These are phyloP conservation scores for Erebia ligea DNA, from an alignment of 2,888 invertebrate species.

Conservation along the genomic window DNA sequence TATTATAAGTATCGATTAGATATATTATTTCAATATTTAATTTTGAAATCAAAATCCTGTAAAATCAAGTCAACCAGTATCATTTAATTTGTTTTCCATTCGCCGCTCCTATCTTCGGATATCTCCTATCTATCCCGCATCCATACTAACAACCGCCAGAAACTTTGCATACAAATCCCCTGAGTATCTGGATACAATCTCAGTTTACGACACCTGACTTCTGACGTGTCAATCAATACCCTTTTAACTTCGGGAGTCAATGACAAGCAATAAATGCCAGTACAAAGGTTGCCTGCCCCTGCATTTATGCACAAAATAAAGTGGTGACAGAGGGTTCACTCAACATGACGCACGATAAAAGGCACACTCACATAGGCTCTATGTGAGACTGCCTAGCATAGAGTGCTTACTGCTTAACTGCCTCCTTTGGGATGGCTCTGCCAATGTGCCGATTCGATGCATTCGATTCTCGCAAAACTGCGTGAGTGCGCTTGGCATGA, in stretches of 20 bases:
- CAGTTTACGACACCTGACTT: not conserved
- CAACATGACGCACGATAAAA: no score
- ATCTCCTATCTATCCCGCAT: constrained; percentile 6
- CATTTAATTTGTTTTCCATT: not conserved
- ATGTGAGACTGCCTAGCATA: no score
- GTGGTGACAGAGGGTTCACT: no score
- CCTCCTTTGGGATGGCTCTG: no score
- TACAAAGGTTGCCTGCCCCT: constrained; percentile 1
- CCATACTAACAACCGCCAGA: not conserved
- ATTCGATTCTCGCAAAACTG: no score
- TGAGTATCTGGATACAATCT: constrained; percentile 19
- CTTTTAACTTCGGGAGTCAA: constrained; percentile 12
- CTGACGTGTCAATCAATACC: constrained; percentile 12
- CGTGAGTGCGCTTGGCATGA: no score
- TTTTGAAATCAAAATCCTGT: not conserved
- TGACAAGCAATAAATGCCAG: constrained; percentile 1
- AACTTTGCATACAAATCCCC: constrained; percentile 23
- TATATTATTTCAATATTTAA: no score
- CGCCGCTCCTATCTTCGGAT: not conserved
- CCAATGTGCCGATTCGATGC: no score
- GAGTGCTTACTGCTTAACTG: no score
- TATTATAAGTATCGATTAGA: no score
- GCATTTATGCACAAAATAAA: not conserved
- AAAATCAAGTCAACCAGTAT: not conserved
- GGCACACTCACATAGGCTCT: no score